phyloP scores from a whole-genome alignment of 2,113 vertebrate species.

The Nothobranchius kuhntae region DNA sequence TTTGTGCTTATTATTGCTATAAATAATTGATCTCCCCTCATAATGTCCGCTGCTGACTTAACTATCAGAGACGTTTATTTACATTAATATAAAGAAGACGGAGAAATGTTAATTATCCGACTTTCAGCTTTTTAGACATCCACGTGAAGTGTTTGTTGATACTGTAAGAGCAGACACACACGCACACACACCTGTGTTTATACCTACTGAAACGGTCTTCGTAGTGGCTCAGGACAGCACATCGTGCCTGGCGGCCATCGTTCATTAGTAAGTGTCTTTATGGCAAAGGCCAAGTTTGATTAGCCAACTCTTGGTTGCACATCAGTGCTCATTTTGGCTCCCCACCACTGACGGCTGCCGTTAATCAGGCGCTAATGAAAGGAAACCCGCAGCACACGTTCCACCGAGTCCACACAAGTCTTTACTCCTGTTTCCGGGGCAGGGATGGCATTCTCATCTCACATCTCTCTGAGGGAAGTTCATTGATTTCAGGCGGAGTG shows the following conservation, averaged over 20 bases:
- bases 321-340: conserved; percentile 44
- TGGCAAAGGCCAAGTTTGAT: conserved; percentile 63
- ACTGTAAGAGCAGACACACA: conserved; percentile 11
- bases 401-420: conserved; percentile 23
- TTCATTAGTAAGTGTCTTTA: conserved; percentile 47
- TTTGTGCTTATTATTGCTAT: neutral
- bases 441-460: neutral
- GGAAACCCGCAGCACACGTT: conserved; percentile 45
- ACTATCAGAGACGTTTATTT: conserved; percentile 4
- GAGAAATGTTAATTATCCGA: neutral
- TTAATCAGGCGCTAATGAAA: conserved; percentile 57
- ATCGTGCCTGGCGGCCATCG: conserved; percentile 38
- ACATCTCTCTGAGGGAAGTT: neutral
- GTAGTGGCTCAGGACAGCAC: conserved; percentile 32
- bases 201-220: conserved; percentile 15
- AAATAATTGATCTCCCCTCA: neutral
- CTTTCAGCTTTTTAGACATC: conserved; percentile 5
- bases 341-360: conserved; percentile 28
- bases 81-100: neutral
- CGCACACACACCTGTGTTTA: conserved; percentile 24
- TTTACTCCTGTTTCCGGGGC: conserved; percentile 1
- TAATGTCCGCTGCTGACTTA: neutral
- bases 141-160: conserved; percentile 21
- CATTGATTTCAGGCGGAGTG: neutral
- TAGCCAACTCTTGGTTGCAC: conserved; percentile 49